Evolutionary conservation across 2,888 invertebrate species (phyloP).

Genomic region (Griposia aprilina): DNA sequence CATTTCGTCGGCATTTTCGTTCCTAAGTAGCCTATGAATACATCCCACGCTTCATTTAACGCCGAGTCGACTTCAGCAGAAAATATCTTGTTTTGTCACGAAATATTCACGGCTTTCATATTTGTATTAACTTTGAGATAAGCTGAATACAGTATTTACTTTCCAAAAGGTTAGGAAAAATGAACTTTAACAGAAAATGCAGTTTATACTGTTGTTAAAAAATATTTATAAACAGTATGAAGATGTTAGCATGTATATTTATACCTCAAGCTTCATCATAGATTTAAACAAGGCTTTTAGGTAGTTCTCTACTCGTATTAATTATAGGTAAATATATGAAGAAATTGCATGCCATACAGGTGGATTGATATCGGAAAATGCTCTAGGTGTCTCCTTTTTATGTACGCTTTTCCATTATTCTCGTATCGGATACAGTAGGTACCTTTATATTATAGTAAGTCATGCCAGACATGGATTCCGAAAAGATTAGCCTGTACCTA

Average conservation of each 20-base stretch:
- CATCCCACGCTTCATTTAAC: constrained; percentile 59
- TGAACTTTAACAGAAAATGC: background rate
- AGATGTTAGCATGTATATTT: too few relatives aligned
- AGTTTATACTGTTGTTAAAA: background rate
- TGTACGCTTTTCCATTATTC: background rate
- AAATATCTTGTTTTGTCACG: constrained; percentile 57
- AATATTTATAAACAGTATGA: background rate
- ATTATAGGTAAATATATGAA: too few relatives aligned
- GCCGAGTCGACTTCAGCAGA: constrained; percentile 41
- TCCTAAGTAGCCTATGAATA: constrained; percentile 51
- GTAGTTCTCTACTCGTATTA: background rate
- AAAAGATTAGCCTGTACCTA: background rate
- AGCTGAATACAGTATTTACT: constrained; percentile 32
- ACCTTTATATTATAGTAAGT: background rate
- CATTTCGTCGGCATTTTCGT: constrained; percentile 42
- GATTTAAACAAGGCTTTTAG: background rate
- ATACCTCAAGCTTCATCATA: background rate
- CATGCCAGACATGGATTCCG: background rate
- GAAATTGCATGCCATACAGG: background rate
- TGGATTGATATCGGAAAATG: background rate
- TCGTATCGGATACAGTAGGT: background rate
- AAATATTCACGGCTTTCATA: constrained; percentile 52
- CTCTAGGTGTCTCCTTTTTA: background rate
- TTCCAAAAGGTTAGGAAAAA: constrained; percentile 10
- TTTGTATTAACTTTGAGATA: constrained; percentile 49